A percentile compares a stretch with the other conserved stretches of the same genome.
phyloP scores from a whole-genome alignment of 1,140 invertebrate genomes.

The Rhagoletis pomonella region DNA sequence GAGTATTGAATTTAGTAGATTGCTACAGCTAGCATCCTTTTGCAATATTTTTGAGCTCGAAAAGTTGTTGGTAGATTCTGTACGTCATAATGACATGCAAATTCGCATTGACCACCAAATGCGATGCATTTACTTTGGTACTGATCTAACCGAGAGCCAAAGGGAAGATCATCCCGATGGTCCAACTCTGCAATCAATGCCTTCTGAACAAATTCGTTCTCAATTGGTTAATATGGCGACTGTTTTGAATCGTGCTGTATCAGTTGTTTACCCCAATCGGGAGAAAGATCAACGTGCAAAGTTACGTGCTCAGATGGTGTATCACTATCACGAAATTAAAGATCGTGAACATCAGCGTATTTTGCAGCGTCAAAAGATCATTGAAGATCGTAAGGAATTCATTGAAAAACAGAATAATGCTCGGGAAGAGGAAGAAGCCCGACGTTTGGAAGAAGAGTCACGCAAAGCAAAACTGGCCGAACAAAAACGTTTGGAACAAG shows the following conservation, averaged over 20 bases:
- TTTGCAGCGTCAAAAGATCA: conserved; percentile 93
- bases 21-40: conserved; percentile 92
- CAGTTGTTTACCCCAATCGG: conserved; percentile 87
- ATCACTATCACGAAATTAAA: conserved; percentile 90
- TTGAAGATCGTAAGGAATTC: conserved; percentile 96
- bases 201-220: conserved; percentile 94
- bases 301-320: conserved; percentile 84
- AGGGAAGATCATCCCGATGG: conserved; percentile 95
- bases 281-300: conserved; percentile 87
- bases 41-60: conserved; percentile 90
- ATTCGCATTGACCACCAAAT: conserved; percentile 91
- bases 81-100: conserved; percentile 97
- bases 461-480: conserved; percentile 88
- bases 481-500: conserved; percentile 89
- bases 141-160: conserved; percentile 92
- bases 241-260: conserved; percentile 86
- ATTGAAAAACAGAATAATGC: conserved; percentile 94
- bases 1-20: conserved; percentile 89
- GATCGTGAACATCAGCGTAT: conserved; percentile 91
- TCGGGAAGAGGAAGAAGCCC: conserved; percentile 90
- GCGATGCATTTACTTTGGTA: conserved; percentile 92
- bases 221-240: conserved; percentile 93
- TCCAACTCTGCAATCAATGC: conserved; percentile 94
- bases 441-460: conserved; percentile 87
- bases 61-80: conserved; percentile 93